Conservation (phyloP, 92 coral and sea anemone genomes). For the Pocillopora meandrina region DNA sequence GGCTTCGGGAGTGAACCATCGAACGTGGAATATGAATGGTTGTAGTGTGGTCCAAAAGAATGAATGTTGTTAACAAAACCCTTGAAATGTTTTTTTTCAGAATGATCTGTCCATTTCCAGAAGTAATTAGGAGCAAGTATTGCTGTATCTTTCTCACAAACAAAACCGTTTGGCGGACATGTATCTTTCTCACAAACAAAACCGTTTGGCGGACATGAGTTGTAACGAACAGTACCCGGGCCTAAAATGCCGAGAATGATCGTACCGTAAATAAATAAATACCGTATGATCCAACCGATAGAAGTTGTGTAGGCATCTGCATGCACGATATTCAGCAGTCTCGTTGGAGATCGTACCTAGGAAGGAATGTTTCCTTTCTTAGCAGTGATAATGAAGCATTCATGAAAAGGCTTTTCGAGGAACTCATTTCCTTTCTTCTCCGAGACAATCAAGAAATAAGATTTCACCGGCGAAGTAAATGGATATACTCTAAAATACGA, state of each 20-base stretch:
- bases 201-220: too few species aligned
- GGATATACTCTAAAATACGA: too few species aligned
- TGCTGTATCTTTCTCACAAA: constrained; percentile 42
- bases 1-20: constrained; percentile 15
- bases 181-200: too few species aligned
- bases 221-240: too few species aligned
- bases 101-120: constrained; percentile 44
- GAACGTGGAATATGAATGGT: neutral
- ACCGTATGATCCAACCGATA: constrained; percentile 55
- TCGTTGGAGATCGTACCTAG: constrained; percentile 39
- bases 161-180: constrained; percentile 34
- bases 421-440: too few species aligned
- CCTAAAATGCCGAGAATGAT: too few species aligned
- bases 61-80: constrained; percentile 30
- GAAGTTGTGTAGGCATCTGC: constrained; percentile 43
- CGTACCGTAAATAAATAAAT: too few species aligned
- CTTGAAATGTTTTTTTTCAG: neutral
- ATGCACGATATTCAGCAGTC: constrained; percentile 29
- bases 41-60: neutral
- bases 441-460: too few species aligned
- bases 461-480: too few species aligned
- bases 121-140: constrained; percentile 32
- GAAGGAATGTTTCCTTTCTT: too few species aligned
- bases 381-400: too few species aligned
- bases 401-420: too few species aligned